A percentile compares a stretch with the other conserved stretches of the same genome.
Conservation (phyloP, 1,140 invertebrate genomes). For the Musca domestica region DNA sequence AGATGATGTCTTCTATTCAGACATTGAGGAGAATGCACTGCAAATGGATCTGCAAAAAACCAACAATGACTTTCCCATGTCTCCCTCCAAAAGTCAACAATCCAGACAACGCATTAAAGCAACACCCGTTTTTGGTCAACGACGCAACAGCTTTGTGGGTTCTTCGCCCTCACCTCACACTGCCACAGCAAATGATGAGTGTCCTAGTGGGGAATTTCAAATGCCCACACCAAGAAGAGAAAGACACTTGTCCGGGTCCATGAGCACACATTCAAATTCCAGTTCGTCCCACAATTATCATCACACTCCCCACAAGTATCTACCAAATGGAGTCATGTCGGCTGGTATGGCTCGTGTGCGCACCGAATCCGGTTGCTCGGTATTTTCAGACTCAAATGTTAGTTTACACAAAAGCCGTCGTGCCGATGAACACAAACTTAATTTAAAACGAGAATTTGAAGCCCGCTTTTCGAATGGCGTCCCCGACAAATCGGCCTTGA, state of each 20-base stretch:
- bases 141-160: slow-evolving; percentile 55
- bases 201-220: neutral
- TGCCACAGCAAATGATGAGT: neutral
- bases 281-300: neutral
- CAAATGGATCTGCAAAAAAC: slow-evolving; percentile 45
- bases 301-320: slow-evolving; percentile 34
- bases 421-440: slow-evolving; percentile 35
- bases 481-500: slow-evolving; percentile 69
- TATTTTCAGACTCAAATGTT: slow-evolving; percentile 37
- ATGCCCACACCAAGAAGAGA: slow-evolving; percentile 34
- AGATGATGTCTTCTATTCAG: slow-evolving; percentile 42
- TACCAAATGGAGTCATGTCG: slow-evolving; percentile 35
- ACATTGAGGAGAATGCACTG: slow-evolving; percentile 48
- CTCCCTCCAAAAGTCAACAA: slow-evolving; percentile 40
- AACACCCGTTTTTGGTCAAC: slow-evolving; percentile 45
- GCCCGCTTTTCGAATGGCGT: slow-evolving; percentile 58
- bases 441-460: slow-evolving; percentile 60
- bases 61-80: slow-evolving; percentile 36
- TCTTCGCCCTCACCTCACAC: slow-evolving; percentile 30
- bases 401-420: slow-evolving; percentile 35
- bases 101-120: slow-evolving; percentile 38
- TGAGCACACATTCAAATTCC: slow-evolving; percentile 13
- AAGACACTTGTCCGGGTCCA: slow-evolving; percentile 28
- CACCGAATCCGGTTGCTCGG: slow-evolving; percentile 55
- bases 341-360: slow-evolving; percentile 43